A percentile compares a stretch with the other conserved stretches of the same genome.
phyloP scores from a whole-genome alignment of 2,797 vertebrate genomes.

The Lutjanus campechanus region DNA sequence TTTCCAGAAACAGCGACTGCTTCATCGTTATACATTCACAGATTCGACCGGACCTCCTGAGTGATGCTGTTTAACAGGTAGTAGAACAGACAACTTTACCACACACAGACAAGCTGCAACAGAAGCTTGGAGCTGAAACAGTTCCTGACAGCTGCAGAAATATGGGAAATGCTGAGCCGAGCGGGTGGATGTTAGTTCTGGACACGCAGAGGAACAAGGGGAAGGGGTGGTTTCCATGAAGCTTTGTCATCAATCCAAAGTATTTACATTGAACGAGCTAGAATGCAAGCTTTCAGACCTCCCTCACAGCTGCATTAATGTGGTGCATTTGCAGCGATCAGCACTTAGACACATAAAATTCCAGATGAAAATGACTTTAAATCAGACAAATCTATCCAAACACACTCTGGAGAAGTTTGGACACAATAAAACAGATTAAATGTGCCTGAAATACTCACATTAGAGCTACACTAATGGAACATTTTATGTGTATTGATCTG shows the following conservation, averaged over 20 bases:
- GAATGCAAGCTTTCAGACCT: not conserved
- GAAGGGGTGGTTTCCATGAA: conserved; percentile 15
- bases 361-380: not conserved
- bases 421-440: not conserved
- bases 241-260: conserved; percentile 34
- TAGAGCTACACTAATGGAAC: not conserved
- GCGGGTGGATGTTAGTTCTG: conserved; percentile 25
- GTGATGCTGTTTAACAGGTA: not conserved
- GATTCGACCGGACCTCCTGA: not conserved
- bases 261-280: not conserved
- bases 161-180: conserved; percentile 4
- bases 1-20: not conserved
- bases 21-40: not conserved
- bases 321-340: not conserved
- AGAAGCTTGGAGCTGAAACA: not conserved
- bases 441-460: not conserved
- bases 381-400: not conserved
- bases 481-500: conserved; percentile 18
- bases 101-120: conserved; percentile 16
- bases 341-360: not conserved
- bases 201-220: not conserved
- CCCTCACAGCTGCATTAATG: not conserved
- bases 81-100: not conserved
- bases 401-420: not conserved
- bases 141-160: conserved; percentile 56